Evolutionary conservation across 1,140 invertebrate species (phyloP), one percentile per base, ranked within the genome.

Genomic region (Sycophaga agraensis): DNA sequence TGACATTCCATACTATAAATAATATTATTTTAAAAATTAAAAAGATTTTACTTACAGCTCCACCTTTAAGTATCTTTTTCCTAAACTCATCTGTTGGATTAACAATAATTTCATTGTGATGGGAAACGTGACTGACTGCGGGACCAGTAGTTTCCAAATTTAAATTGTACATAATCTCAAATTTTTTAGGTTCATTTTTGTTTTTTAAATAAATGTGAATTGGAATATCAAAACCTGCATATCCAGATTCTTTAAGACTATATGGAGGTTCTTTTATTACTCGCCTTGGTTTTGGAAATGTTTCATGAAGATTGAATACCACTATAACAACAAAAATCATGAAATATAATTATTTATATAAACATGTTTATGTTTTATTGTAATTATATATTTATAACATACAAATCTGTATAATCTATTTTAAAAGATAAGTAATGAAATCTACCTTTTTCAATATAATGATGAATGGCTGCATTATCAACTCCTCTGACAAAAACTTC

Each of bases 221-320:
- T 2, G 90, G 90, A 46, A 98, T 82, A 39, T 85, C 83, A 75
- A 98, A 98, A 16, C 95, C 93, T 57, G 94, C 96, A 85, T 98
- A 98, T 2, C 96, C 96, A 7, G 92, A 92, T 75, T 98, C 95
- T 68, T 90, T 89, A 16, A 98, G 86, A 46, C 84, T 79, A 82
- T 93, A 98, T n/a, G 96, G 95, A 37, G 94, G 93, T 56, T 94
- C 91, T 73, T 94, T 96, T 1, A 93, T 76, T 66, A 91, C 91
- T 83, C 95, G 83, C 80, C 89, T 91, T 45, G 94, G 94, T 72
- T 93, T 95, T 5, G 87, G 87, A 83, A 98, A 98, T 34, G 92
- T 94, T 53, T 93, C 88, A 73, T 98, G 96, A 9, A 98, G 84
- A 73, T 90, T 81, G 77, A 98, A 98, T 4, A 98, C 89, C 66